Evolutionary conservation across 2,797 vertebrate species (phyloP), one percentile per base, ranked within the genome.

Genomic region (Hipposideros larvatus): DNA sequence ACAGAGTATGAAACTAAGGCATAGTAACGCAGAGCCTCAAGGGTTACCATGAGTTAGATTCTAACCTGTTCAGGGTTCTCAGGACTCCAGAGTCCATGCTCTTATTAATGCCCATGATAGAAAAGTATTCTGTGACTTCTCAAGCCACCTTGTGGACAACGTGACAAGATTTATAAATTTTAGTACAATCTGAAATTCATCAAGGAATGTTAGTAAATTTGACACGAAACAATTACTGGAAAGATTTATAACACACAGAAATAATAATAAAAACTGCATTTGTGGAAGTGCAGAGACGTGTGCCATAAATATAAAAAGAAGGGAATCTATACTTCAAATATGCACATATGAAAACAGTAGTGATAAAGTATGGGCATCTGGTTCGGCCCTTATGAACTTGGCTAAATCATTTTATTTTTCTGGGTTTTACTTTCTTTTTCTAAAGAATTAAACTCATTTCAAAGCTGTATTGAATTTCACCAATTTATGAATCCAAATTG

Each of bases 371-470:
- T 26, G 1, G 8, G 55, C 13, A 2, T 77, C 15, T 48, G 37
- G 31, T 31, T 87, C 18, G 21, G 59, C 1, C 1, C 68, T 66
- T 37, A 13, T 24, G 71, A 66, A 46, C 14, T n/a, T 48, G 24
- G 26, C 19, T 31, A 70, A 55, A 21, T 48, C 16, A 26, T 41
- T 82, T 41, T 41, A 41, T 21, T 61, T 63, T 53, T 77, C 34
- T 46, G 34, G 34, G 13, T 65, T 85, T 74, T 79, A 26, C 37
- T 41, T 70, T 78, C 3, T 53, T 94, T 92, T 90, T 79, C 71
- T 90, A 19, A 90, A 55, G 37, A 87, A 94, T 34, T 37, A 91
- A 68, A 91, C 28, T 26, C 7, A 79, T 77, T 82, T 77, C 8
- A 57, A 90, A 83, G 18, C 79, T 43, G 14, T 71, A 16, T 11